phyloP scores from a whole-genome alignment of 1,140 invertebrate species.

The Protaetia brevitarsis region DNA sequence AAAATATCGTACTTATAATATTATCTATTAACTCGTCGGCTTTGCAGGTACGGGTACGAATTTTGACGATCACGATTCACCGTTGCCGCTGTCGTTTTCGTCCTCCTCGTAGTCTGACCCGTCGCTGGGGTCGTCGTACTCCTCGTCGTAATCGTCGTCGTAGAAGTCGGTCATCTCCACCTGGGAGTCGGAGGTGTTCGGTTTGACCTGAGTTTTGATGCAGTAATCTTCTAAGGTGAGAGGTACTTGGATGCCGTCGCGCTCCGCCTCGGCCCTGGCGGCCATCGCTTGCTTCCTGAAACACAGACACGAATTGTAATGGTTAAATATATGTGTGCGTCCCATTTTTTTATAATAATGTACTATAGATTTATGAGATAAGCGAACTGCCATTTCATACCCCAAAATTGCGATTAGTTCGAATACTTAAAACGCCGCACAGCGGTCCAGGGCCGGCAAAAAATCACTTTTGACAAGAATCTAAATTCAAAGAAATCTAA shows the following conservation, averaged over 20 bases:
- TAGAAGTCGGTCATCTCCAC: constrained; percentile 89
- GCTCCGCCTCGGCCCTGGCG: constrained; percentile 91
- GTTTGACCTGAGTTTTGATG: constrained; percentile 84
- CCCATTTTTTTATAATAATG: too few relatives aligned
- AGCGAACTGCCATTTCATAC: too few relatives aligned
- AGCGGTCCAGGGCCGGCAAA: too few relatives aligned
- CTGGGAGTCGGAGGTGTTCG: constrained; percentile 66
- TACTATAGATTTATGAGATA: too few relatives aligned
- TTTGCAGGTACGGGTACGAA: not conserved
- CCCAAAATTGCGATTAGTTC: too few relatives aligned
- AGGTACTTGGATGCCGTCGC: constrained; percentile 95
- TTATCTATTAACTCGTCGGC: not conserved
- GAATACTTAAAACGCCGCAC: too few relatives aligned
- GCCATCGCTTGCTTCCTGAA: constrained; percentile 93
- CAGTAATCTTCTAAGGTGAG: constrained; percentile 98
- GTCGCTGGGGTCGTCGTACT: constrained; percentile 65
- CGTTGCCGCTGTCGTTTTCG: constrained; percentile 54
- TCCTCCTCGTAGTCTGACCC: constrained; percentile 72
- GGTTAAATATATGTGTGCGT: too few relatives aligned
- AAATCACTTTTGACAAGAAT: too few relatives aligned
- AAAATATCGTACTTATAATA: not conserved
- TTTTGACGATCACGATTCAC: constrained; percentile 46
- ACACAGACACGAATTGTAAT: constrained; percentile 26
- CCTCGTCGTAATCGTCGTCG: constrained; percentile 85
- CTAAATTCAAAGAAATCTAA: too few relatives aligned